Evolutionary conservation across 1,140 invertebrate species (phyloP), one percentile per base, ranked within the genome.

Genomic region (Lepidotrigona ventralis): DNA sequence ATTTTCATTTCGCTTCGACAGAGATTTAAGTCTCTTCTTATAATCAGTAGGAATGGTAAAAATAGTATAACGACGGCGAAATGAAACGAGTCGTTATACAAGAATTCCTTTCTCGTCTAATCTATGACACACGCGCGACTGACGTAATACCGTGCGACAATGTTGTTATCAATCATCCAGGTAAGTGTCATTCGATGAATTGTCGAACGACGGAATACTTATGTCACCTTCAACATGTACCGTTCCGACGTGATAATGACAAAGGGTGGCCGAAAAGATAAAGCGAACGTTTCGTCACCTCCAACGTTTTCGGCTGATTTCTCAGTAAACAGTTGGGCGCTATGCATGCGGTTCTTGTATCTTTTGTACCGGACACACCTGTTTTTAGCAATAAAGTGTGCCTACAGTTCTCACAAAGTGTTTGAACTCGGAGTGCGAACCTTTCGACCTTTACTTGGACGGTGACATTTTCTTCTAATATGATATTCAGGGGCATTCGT

Each of bases 241-340:
- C 75, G 64, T 23, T 8, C 63, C 51, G 56, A 83, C 72, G 84
- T 84, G 84, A 87, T 81, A 80, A 85, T 85, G 73, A 71, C 83
- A 69, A 79, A 79, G 75, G 74, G 83, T 88, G 86, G 82, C 56
- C 75, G 71, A 75, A 79, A 76, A 82, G 83, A 87, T 85, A 85
- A 70, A 72, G 82, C 56, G n/a, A 84, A 73, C 84, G 86, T 84
- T 69, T 84, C 79, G 85, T 88, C 77, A 60, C 73, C 46, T 64
- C 6, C 33, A 76, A 73, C 81, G 66, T 19, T 84, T 84, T 84
- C 76, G 76, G 19, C 54, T 64, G 70, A 76, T 75, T 68, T 54
- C 23, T 78, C 86, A 71, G 82, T 84, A 87, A 88, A 87, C 73
- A 88, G 72, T 72, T 29, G 56, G n/a, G 6, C 77, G 77, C 56